phyloP scores from a whole-genome alignment of 2,888 invertebrate genomes.

The Acanthosepion pharaonis region DNA sequence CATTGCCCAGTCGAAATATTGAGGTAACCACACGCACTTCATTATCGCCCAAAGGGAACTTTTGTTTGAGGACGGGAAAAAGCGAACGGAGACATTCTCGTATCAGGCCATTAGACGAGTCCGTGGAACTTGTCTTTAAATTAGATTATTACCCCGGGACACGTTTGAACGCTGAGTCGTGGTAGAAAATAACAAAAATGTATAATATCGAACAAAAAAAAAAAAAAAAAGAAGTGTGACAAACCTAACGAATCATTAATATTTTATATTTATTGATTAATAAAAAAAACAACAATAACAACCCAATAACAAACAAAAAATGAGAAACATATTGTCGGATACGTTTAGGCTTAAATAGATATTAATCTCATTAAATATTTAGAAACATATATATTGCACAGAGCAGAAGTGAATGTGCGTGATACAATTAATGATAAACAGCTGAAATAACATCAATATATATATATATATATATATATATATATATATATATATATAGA shows the following conservation, averaged over 20 bases:
- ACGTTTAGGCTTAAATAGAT: too few relatives aligned
- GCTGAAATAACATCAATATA: too few relatives aligned
- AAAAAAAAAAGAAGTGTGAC: not conserved
- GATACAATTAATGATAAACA: too few relatives aligned
- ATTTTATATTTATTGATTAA: not conserved
- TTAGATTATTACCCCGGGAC: not conserved
- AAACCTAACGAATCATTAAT: not conserved
- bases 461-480: too few relatives aligned
- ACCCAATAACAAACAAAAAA: too few relatives aligned
- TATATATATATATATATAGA: too few relatives aligned
- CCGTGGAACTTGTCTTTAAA: not conserved
- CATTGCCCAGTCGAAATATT: not conserved
- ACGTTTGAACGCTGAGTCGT: not conserved
- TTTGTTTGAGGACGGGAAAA: not conserved
- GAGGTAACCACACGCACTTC: not conserved
- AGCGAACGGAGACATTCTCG: not conserved
- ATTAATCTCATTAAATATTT: too few relatives aligned
- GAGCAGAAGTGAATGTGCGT: too few relatives aligned
- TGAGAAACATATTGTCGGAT: too few relatives aligned
- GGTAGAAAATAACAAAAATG: not conserved
- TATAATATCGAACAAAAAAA: not conserved
- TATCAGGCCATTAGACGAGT: not conserved
- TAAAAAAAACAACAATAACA: too few relatives aligned
- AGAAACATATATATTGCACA: too few relatives aligned
- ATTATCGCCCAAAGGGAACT: not conserved